Conservation (phyloP, 2,113 vertebrate genomes). For the Burhinus bistriatus region DNA sequence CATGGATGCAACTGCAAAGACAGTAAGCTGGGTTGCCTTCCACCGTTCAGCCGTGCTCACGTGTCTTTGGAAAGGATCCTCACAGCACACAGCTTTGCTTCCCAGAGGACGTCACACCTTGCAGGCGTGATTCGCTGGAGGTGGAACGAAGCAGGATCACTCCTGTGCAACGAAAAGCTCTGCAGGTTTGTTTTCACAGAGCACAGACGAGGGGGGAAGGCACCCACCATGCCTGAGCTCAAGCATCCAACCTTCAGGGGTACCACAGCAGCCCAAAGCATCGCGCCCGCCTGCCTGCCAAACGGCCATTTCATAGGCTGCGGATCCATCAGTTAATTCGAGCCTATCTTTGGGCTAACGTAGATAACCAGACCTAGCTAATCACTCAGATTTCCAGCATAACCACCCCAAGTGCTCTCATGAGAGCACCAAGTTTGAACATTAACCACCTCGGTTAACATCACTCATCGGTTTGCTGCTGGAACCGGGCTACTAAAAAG, state of each 20-base stretch:
- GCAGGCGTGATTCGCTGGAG: not conserved
- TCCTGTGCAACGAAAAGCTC: not conserved
- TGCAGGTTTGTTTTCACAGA: not conserved
- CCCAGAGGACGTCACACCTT: not conserved
- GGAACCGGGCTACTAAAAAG: not conserved
- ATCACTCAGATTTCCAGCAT: not conserved
- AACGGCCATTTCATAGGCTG: rapidly evolving
- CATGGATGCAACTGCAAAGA: not conserved
- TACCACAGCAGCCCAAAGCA: not conserved
- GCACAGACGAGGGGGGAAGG: rapidly evolving
- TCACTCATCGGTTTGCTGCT: not conserved
- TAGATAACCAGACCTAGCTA: rapidly evolving
- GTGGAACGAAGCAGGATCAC: rapidly evolving
- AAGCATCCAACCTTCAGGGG: not conserved
- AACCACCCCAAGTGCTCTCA: not conserved
- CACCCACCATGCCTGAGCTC: not conserved
- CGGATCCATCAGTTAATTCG: not conserved
- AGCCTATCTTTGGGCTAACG: not conserved
- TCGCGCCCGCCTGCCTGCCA: not conserved
- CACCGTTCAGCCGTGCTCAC: rapidly evolving
- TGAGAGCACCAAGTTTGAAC: not conserved
- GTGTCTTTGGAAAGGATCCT: not conserved
- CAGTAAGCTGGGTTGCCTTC: not conserved
- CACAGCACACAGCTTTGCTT: not conserved
- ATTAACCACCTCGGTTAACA: rapidly evolving